Evolutionary conservation across 2,113 vertebrate genomes (phyloP), one percentile per base, ranked within the genome.

Genomic region (Silurus glanis): DNA sequence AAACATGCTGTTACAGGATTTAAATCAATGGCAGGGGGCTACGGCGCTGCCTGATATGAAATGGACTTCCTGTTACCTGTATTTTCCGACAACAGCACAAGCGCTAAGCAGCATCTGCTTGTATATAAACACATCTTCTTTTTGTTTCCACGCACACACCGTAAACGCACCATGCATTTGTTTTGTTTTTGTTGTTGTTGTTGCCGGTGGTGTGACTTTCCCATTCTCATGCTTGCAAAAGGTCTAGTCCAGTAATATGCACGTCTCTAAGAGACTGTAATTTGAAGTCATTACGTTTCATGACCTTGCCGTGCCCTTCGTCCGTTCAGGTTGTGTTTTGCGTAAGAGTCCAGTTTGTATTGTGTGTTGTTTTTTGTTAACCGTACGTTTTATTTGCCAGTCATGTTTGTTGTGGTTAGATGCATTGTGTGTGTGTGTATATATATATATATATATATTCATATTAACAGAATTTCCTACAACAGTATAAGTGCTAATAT

Each of bases 81-180:
- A 1, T 69, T 16, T 71, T 45, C 28, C 28, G 45, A 0, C 17
- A 37, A 69, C 12, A 37, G 14, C 25, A 69, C 64, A 28, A 14
- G 74, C 37, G 85, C 88, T 76, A 90, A 89, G 89, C 76, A 88
- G 76, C 83, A 71, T 80, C 83, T 61, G 59, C 19, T 61, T 5
- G 85, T 6, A 55, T 49, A 51, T 56, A 19, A 10, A 76, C 71
- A 51, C 28, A 19, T 23, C 56, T n/a, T 17, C n/a, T 56, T 72
- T 61, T 62, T 85, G 49, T 85, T 66, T 53, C 47, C 21, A 58
- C 21, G 13, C 25, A 13, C 13, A 53, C 37, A 64, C 71, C 8
- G 1, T 9, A 49, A 8, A 53, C 56, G 75, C 71, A 53, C 47
- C 59, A 37, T 74, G 19, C 12, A 6, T 37, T 23, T 28, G 16